phyloP scores from a whole-genome alignment of 2,113 vertebrate species.

The Reinhardtius hippoglossoides region DNA sequence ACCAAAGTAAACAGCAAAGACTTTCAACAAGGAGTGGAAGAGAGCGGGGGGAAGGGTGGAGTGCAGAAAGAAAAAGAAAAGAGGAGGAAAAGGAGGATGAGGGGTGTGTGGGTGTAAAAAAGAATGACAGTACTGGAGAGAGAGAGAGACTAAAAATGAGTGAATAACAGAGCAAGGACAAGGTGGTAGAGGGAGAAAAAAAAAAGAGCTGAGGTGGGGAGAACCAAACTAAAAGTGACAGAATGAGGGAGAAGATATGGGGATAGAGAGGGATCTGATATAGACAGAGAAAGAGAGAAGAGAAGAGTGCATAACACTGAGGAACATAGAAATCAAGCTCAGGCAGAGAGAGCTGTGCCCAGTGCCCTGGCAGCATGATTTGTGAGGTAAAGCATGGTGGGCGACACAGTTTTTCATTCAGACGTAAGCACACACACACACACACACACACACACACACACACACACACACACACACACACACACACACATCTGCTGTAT shows the following conservation, averaged over 20 bases:
- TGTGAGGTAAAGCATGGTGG: slow-evolving; percentile 61
- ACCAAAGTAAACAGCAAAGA: slow-evolving; percentile 29
- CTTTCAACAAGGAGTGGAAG: slow-evolving; percentile 13
- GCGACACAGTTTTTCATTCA: slow-evolving; percentile 7
- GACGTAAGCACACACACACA: slow-evolving; percentile 4
- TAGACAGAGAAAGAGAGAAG: slow-evolving; percentile 46
- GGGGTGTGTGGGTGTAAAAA: slow-evolving; percentile 15
- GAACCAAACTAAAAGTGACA: slow-evolving; percentile 46
- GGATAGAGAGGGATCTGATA: slow-evolving; percentile 43
- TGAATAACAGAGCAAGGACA: slow-evolving; percentile 29
- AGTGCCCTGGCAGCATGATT: slow-evolving; percentile 61
- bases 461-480: not conserved
- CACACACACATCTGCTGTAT: not conserved
- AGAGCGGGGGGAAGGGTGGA: not conserved
- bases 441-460: not conserved
- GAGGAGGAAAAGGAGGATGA: not conserved
- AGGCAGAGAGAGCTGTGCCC: slow-evolving; percentile 41
- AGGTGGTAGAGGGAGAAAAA: not conserved
- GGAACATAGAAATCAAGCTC: slow-evolving; percentile 56
- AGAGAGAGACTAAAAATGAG: slow-evolving; percentile 23
- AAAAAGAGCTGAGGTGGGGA: slow-evolving; percentile 26
- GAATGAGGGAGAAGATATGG: slow-evolving; percentile 43
- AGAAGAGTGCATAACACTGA: slow-evolving; percentile 15
- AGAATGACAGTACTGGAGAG: slow-evolving; percentile 1
- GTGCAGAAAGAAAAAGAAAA: not conserved